Conservation (phyloP, 2,113 vertebrate genomes). For the Callorhinus ursinus region DNA sequence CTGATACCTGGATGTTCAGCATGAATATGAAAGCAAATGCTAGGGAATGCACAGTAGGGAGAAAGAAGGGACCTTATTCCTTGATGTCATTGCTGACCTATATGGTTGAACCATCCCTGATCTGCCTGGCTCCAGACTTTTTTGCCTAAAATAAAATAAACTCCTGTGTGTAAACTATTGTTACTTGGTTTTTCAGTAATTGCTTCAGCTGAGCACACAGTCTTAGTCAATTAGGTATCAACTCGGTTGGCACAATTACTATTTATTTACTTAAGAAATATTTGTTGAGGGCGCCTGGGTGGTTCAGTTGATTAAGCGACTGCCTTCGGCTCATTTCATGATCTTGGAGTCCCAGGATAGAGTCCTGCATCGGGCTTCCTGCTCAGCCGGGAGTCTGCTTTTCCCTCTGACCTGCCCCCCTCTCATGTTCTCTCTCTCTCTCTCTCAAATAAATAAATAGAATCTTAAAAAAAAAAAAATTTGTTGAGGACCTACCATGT, state of each 20-base stretch:
- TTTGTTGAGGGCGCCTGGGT: not conserved
- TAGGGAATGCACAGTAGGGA: not conserved
- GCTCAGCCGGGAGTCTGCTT: no score
- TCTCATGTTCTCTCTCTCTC: no score
- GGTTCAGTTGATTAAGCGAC: no score
- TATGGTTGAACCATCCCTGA: not conserved
- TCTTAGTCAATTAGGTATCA: not conserved
- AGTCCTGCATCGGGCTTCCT: no score
- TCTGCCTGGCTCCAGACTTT: not conserved
- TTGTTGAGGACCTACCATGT: not conserved
- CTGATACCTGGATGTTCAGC: not conserved
- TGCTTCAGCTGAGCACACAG: not conserved
- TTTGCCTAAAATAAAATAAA: conserved; percentile 18
- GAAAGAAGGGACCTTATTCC: not conserved
- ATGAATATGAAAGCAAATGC: not conserved
- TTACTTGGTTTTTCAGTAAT: not conserved
- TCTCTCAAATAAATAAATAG: no score
- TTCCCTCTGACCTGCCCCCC: no score
- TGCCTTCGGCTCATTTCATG: no score
- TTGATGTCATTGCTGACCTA: not conserved
- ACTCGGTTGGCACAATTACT: not conserved
- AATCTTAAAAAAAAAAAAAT: not conserved
- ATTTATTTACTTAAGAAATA: conserved; percentile 25
- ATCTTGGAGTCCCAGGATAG: no score
- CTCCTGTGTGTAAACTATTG: not conserved